phyloP scores from a whole-genome alignment of 2,888 invertebrate genomes.

The Ormyrus nitidulus region DNA sequence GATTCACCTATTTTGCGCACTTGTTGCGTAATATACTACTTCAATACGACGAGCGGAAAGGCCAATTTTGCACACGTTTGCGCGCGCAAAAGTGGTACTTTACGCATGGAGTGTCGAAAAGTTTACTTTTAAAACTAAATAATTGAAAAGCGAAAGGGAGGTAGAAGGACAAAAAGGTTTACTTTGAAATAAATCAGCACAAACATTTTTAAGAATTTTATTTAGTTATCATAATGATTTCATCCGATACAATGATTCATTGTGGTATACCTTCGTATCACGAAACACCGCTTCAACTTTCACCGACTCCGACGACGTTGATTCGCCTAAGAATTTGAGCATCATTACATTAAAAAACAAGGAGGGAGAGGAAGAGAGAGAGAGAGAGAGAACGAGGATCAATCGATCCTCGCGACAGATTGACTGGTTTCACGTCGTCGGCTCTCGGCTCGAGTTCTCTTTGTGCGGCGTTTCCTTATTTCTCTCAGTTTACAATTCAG shows the following conservation, averaged over 20 bases:
- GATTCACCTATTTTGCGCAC: too few species aligned
- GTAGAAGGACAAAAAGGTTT: conserved; percentile 11
- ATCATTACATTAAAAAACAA: conserved; percentile 15
- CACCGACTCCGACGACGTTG: conserved; percentile 48
- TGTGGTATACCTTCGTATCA: conserved; percentile 72
- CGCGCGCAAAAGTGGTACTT: too few species aligned
- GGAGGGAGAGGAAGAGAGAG: not conserved
- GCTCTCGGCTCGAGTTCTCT: conserved; percentile 44
- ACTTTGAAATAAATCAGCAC: conserved; percentile 45
- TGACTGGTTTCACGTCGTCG: conserved; percentile 45
- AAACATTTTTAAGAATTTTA: conserved; percentile 72
- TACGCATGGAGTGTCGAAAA: too few species aligned
- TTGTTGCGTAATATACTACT: too few species aligned
- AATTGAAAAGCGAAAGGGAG: not conserved
- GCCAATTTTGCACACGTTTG: too few species aligned
- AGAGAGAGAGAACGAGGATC: conserved; percentile 1
- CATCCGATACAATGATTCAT: conserved; percentile 74
- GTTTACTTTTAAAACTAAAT: not conserved
- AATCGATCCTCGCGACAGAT: conserved; percentile 27
- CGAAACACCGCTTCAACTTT: conserved; percentile 59
- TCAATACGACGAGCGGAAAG: too few species aligned
- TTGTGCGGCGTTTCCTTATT: conserved; percentile 34
- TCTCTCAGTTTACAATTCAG: conserved; percentile 53
- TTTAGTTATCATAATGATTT: conserved; percentile 74
- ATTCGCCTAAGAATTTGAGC: conserved; percentile 20